These are phyloP conservation scores for Theodoxus fluviatilis DNA, from an alignment of 2,888 invertebrate species.

Conservation along the genomic window DNA sequence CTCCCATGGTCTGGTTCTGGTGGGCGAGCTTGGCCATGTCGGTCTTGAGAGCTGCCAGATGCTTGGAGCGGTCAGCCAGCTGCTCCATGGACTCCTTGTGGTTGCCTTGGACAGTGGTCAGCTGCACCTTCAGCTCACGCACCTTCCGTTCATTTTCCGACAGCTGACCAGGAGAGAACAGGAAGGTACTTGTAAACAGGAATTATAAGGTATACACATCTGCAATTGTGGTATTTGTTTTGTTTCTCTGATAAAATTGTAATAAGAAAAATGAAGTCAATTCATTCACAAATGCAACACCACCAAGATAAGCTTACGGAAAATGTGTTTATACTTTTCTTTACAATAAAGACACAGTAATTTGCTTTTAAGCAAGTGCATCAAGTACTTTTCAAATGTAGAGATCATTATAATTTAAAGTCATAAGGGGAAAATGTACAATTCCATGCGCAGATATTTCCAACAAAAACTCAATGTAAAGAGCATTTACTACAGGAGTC, in stretches of 20 bases:
- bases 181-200: too few species aligned
- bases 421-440: too few species aligned
- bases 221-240: background rate
- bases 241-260: background rate
- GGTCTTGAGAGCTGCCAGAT: conserved; percentile 54
- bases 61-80: conserved; percentile 57
- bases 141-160: conserved; percentile 57
- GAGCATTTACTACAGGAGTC: too few species aligned
- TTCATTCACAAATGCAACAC: background rate
- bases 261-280: background rate
- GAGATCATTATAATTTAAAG: too few species aligned
- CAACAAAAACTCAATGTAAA: too few species aligned
- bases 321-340: too few species aligned
- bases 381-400: too few species aligned
- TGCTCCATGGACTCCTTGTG: conserved; percentile 64
- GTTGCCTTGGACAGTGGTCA: conserved; percentile 60
- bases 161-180: conserved; percentile 43
- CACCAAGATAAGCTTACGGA: too few species aligned
- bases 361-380: too few species aligned
- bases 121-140: conserved; percentile 59
- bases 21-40: conserved; percentile 57
- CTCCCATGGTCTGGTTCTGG: conserved; percentile 56
- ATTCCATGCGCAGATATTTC: too few species aligned
- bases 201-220: background rate
- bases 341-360: too few species aligned